A percentile compares a stretch with the other conserved stretches of the same genome.
phyloP scores from a whole-genome alignment of 2,113 vertebrate genomes.

The Otocyon megalotis region DNA sequence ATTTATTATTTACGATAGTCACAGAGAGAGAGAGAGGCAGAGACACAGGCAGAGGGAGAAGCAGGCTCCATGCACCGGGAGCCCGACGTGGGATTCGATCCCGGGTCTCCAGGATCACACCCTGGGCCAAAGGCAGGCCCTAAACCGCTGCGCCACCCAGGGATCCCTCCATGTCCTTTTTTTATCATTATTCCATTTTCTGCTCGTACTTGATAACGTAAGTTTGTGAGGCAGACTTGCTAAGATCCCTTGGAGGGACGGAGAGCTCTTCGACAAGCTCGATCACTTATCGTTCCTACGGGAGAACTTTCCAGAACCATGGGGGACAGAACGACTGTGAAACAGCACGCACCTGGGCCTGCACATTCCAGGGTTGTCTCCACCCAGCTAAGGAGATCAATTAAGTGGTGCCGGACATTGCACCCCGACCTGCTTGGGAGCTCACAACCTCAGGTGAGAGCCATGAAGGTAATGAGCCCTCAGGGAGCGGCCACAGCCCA shows the following conservation, averaged over 20 bases:
- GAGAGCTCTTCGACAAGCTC: not conserved
- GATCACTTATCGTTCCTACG: not conserved
- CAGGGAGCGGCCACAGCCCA: slow-evolving; percentile 14
- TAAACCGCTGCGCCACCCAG: too few relatives aligned
- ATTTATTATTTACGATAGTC: too few relatives aligned
- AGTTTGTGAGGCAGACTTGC: not conserved
- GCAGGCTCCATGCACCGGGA: too few relatives aligned
- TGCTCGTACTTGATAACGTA: not conserved
- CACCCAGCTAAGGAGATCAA: slow-evolving; percentile 39
- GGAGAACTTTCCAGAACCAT: not conserved
- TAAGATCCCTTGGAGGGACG: not conserved
- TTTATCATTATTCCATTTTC: not conserved
- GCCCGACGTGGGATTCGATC: too few relatives aligned
- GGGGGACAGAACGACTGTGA: not conserved
- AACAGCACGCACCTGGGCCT: slow-evolving; percentile 16
- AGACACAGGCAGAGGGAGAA: too few relatives aligned
- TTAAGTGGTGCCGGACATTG: not conserved
- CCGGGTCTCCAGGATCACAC: too few relatives aligned
- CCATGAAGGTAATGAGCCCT: slow-evolving; percentile 59
- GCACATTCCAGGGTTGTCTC: not conserved
- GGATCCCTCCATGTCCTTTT: not conserved
- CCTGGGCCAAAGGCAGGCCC: too few relatives aligned
- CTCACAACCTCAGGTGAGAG: slow-evolving; percentile 39
- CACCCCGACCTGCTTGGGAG: slow-evolving; percentile 53
- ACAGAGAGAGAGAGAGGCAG: too few relatives aligned